Conservation (phyloP, 2,797 vertebrate species). For the Notolabrus celidotus region DNA sequence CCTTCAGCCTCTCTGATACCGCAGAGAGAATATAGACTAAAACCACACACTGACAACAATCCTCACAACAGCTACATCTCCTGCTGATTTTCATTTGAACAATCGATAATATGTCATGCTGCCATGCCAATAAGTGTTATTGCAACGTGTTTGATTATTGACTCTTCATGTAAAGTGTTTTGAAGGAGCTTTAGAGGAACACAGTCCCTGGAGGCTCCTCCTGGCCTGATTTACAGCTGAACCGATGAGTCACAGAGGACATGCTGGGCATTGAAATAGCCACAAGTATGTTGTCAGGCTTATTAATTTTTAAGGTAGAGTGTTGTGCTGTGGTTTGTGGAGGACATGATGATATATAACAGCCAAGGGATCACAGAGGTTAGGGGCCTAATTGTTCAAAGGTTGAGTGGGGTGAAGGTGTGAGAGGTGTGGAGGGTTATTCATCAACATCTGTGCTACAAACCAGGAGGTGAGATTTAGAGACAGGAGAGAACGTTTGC, state of each 20-base stretch:
- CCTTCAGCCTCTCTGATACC: slow-evolving; percentile 86
- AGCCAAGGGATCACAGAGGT: slow-evolving; percentile 53
- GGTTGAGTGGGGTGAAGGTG: slow-evolving; percentile 71
- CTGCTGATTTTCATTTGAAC: slow-evolving; percentile 65
- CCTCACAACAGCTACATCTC: slow-evolving; percentile 13
- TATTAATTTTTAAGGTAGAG: slow-evolving; percentile 86
- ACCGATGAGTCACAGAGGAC: slow-evolving; percentile 81
- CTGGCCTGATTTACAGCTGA: slow-evolving; percentile 80
- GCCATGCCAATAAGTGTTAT: slow-evolving; percentile 73
- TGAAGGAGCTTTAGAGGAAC: slow-evolving; percentile 76
- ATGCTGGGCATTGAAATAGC: slow-evolving; percentile 75
- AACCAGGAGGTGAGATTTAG: slow-evolving; percentile 17
- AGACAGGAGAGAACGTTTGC: slow-evolving; percentile 18
- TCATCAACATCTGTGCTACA: slow-evolving; percentile 30
- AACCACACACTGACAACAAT: slow-evolving; percentile 85
- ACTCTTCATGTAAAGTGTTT: slow-evolving; percentile 71
- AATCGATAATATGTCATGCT: slow-evolving; percentile 64
- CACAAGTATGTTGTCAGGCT: slow-evolving; percentile 84
- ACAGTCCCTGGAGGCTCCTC: slow-evolving; percentile 72
- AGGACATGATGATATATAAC: slow-evolving; percentile 71
- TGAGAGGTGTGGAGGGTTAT: slow-evolving; percentile 30
- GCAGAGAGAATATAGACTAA: slow-evolving; percentile 74
- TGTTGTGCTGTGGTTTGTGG: slow-evolving; percentile 80
- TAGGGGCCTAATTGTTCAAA: slow-evolving; percentile 64
- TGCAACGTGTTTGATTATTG: slow-evolving; percentile 78